Conservation (phyloP, 2,888 invertebrate genomes). For the Microplitis deprimator region DNA sequence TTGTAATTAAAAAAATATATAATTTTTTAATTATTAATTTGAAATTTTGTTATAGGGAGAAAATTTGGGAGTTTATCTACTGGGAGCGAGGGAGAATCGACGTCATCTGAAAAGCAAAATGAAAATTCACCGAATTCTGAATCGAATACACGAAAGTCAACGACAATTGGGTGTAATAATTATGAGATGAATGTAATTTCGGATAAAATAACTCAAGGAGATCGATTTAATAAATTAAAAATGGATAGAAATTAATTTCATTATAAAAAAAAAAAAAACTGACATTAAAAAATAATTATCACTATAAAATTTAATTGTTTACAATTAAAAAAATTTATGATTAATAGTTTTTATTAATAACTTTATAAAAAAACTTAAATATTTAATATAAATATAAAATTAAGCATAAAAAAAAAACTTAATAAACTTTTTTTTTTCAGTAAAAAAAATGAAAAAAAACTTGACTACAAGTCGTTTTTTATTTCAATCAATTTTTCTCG, state of each 20-base stretch:
- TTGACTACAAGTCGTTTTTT: conserved; percentile 37
- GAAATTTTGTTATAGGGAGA: not conserved
- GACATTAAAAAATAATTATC: conserved; percentile 2
- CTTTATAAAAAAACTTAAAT: too few species aligned
- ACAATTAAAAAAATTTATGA: too few species aligned
- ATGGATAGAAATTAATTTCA: conserved; percentile 56
- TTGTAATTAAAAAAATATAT: not conserved
- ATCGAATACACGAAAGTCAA: not conserved
- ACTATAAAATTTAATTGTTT: too few species aligned
- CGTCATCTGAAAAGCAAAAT: not conserved
- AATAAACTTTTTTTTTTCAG: conserved; percentile 26
- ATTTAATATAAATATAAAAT: not conserved
- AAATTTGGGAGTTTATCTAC: not conserved
- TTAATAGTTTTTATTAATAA: too few species aligned
- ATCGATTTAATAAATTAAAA: conserved; percentile 73
- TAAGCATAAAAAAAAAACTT: not conserved
- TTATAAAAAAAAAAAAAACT: conserved; percentile 25
- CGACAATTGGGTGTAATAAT: not conserved
- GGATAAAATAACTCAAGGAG: conserved; percentile 73
- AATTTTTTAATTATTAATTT: not conserved
- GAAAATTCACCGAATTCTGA: not conserved
- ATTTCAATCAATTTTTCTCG: conserved; percentile 44
- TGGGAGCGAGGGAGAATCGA: not conserved
- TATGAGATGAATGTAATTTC: not conserved
- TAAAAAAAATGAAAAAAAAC: conserved; percentile 22